Evolutionary conservation across 2,888 invertebrate species (phyloP), one percentile per base, ranked within the genome.

Genomic region (Tenthredo livida): DNA sequence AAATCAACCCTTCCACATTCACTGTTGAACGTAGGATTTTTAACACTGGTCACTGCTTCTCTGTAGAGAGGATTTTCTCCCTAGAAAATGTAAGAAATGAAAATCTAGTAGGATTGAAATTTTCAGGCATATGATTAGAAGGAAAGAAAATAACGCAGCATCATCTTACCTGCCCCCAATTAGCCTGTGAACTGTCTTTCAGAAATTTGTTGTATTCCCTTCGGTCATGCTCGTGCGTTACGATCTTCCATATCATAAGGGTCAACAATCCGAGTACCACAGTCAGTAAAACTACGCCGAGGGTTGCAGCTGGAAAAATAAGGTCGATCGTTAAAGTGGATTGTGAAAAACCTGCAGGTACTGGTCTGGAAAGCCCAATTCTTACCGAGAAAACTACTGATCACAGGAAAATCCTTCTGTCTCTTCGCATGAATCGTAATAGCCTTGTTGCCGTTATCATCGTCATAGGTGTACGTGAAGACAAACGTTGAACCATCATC

Each of bases 21-120:
- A n/a, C 50, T n/a, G n/a, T 29, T 1, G 86, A 91, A 95, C 33
- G 94, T 94, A 1, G 96, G 96, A 94, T 98, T 98, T 89, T 95
- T 95, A 93, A 97, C 97, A 0, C 96, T 96, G 0, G 97, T 96
- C 25, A 96, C 97, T 0, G 97, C 97, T 84, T 96, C 95, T 90
- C 96, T 96, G 93, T 97, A 98, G 17, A 97, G 94, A 0, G 98
- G 98, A 94, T 98, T 98, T 88, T 96, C 96, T 82, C 96, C 96
- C 95, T 96, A 17, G 6, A 77, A 77, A 33, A 25, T 4, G 7
- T n/a, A 33, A 15, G 0, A 29, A 82, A 37, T 12, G 6, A 25
- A 25, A 40, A 33, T 6, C 7, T 29, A 0, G 4, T 33, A 1
- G n/a, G n/a, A n/a, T 72, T 21, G 4, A 0, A 29, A 21, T 73